Evolutionary conservation across 1,140 invertebrate species (phyloP).

Genomic region (Grapholita molesta): DNA sequence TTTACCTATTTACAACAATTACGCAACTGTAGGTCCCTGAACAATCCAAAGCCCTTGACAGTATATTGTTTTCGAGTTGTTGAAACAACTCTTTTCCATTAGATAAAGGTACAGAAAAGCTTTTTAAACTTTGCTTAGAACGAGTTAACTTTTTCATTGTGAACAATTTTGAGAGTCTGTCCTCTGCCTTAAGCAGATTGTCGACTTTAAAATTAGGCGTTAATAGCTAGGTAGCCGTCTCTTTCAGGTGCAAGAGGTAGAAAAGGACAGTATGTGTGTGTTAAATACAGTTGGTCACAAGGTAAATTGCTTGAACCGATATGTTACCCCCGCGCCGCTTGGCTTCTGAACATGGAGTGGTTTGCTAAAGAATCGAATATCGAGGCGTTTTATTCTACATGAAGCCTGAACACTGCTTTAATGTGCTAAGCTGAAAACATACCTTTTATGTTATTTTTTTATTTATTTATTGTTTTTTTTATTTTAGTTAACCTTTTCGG

Average conservation of each 20-base stretch:
- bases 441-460: too few species aligned
- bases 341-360: neutral
- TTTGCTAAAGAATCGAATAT: neutral
- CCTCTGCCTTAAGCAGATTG: neutral
- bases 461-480: too few species aligned
- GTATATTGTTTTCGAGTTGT: constrained; percentile 12
- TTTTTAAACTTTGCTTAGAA: constrained; percentile 12
- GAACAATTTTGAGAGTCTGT: neutral
- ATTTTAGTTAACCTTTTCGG: too few species aligned
- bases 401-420: too few species aligned
- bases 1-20: neutral
- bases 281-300: neutral
- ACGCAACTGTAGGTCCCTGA: neutral
- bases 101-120: constrained; percentile 10
- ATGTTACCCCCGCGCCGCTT: neutral
- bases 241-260: neutral
- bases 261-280: neutral
- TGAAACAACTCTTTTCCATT: constrained; percentile 11
- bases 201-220: neutral
- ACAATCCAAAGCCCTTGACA: constrained; percentile 3
- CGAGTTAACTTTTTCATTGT: constrained; percentile 15
- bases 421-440: too few species aligned
- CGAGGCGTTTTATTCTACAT: neutral
- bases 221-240: too few species aligned
- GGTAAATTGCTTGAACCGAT: neutral